Base-by-base conservation (phyloP, 2,113 vertebrate species). In the Mohoua ochrocephala region DNA sequence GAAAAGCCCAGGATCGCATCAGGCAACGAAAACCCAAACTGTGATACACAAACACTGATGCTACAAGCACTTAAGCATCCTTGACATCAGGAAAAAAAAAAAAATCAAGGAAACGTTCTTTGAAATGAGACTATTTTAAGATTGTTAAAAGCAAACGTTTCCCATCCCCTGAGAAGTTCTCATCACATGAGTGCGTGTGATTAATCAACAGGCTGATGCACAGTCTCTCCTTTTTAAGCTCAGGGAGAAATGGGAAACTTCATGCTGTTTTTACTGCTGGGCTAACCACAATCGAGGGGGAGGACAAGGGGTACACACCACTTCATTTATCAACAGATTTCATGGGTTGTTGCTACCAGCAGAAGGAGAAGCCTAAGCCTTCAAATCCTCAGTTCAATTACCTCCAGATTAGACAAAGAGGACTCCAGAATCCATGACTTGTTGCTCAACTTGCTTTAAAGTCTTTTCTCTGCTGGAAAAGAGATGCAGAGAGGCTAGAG, bases 61-160 rank as follows among this genome's bases (percentile, higher is more conserved):
- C 15, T 73, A 64, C 54, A 74, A 91, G 41, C 30, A 47, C 45
- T 86, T 61, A 44, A 0, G 1, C 31, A 75, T 70, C 64, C 71
- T 74, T 77, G 56, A 91, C n/a, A 88, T 41, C 17, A 71, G 44
- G 22, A 8, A 16, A 33, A 84, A 39, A 53, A 35, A 37, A 45
- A 28, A 42, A 11, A 39, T 31, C 20, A 78, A 39, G 39, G 83
- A 92, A 92, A 47, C 0, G 0, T 63, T 84, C 39, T 92, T 86
- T 92, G 76, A 91, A 89, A 92, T 16, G 12, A 84, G 27, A 86
- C 60, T 93, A 93, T 93, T 96, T 95, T 92, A 93, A 71, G 89
- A 60, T 2, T 89, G 79, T 61, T 91, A 87, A 93, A 86, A 85
- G 87, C 61, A 95, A 91, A 86, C 35, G 13, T 89, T 95, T 92